Base-by-base conservation (phyloP, 1,140 invertebrate species). In the Condylostylus longicornis region DNA sequence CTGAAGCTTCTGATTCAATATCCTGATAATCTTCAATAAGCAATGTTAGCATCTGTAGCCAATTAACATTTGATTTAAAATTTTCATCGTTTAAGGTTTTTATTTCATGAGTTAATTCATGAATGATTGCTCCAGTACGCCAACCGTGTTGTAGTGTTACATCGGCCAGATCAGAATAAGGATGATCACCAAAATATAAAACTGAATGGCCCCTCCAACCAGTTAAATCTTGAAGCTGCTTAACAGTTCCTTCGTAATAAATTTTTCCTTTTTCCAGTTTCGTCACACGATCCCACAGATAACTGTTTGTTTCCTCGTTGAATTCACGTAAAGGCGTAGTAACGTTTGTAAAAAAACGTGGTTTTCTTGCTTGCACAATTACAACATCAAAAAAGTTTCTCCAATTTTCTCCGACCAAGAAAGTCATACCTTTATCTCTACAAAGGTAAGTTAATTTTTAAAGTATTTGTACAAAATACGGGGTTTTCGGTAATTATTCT, bases 111-210 rank as follows among this genome's bases (percentile, higher is more conserved):
- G 73, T 78, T 13, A 96, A 64, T 65, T 98, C 93, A 44, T 83
- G 85, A 34, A 98, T 94, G 37, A 98, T 96, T n/a, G 93, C 93
- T 4, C 90, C 91, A 7, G 94, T 98, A 49, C 89, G 73, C 91
- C 93, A 97, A 17, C 91, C 90, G 64, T 95, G 87, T 58, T 93
- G 81, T 8, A 97, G 64, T 1, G 90, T 95, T 4, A 93, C 86
- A 67, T 97, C 93, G 4, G 91, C 93, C 37, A 98, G 68, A 66
- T 98, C 94, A 54, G 81, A 91, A 65, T 96, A 97, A 0, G 94
- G 89, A 69, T 97, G 93, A 67, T 97, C 93, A 1, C 93, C 94
- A 66, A 96, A 96, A 62, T 97, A 97, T 6, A 97, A 60, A 9
- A 97, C 90, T 46, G 87, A 79, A 47, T 86, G 79, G 0, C 88